A percentile compares a stretch with the other conserved stretches of the same genome.
Evolutionary conservation across 2,888 invertebrate species (phyloP).

Genomic region (Tiphia femorata): DNA sequence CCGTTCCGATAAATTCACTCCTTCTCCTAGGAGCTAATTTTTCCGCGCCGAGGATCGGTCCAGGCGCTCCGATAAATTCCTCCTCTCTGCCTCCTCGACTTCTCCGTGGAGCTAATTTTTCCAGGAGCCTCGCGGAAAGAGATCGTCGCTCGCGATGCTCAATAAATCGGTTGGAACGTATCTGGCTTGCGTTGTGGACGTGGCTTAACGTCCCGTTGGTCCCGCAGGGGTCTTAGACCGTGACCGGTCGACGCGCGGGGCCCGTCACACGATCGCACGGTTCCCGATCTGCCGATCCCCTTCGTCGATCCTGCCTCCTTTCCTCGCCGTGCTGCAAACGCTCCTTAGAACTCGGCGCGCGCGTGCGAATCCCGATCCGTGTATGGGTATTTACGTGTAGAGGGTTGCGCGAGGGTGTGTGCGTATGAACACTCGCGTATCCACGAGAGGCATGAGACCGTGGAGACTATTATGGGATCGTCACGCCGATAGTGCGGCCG

Average conservation of each 20-base stretch:
- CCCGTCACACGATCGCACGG: constrained; percentile 49
- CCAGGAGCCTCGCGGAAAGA: constrained; percentile 10
- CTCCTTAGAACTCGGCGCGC: constrained; percentile 19
- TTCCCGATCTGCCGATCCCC: constrained; percentile 42
- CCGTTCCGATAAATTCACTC: no score
- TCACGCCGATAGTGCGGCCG: constrained; percentile 36
- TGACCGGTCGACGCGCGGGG: constrained; percentile 46
- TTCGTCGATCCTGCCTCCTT: constrained; percentile 37
- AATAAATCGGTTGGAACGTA: no score
- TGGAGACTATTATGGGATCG: constrained; percentile 45
- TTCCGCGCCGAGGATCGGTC: no score
- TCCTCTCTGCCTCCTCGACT: no score
- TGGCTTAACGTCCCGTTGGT: constrained; percentile 33
- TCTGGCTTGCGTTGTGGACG: constrained; percentile 25
- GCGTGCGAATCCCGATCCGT: background rate
- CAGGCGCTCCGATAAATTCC: no score
- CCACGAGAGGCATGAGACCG: constrained; percentile 31
- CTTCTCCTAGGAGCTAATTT: no score
- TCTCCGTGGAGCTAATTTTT: no score
- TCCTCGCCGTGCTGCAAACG: constrained; percentile 34
- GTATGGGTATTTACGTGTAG: constrained; percentile 13
- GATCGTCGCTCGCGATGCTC: no score
- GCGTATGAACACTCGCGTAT: background rate
- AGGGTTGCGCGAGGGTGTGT: background rate
- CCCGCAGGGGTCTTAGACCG: constrained; percentile 37